phyloP scores from a whole-genome alignment of 2,797 vertebrate genomes.

The Chrosomus eos region DNA sequence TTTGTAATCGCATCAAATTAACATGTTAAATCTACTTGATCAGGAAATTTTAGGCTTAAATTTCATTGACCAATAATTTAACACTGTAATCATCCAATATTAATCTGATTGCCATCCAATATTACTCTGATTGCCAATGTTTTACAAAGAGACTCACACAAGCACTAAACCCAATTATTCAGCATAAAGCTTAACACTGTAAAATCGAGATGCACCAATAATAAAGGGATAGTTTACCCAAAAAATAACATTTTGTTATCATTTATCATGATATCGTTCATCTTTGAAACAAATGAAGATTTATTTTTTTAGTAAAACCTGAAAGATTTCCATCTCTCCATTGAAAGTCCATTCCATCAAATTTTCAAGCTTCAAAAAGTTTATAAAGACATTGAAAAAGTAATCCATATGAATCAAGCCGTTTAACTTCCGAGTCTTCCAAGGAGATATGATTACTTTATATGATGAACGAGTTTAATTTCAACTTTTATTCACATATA shows the following conservation, averaged over 20 bases:
- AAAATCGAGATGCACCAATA: background rate
- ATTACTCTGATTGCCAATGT: too few relatives aligned
- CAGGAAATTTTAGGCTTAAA: background rate
- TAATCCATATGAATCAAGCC: background rate
- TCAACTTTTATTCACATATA: background rate
- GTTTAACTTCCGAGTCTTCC: background rate
- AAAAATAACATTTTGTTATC: background rate
- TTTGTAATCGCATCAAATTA: too few relatives aligned
- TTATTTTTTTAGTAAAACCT: background rate
- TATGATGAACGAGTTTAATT: background rate
- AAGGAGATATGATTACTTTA: background rate
- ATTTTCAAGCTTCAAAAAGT: background rate
- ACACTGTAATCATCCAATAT: background rate
- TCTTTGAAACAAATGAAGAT: background rate
- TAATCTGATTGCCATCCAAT: background rate
- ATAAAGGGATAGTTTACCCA: background rate
- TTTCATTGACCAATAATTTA: background rate
- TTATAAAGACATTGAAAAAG: background rate
- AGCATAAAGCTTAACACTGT: background rate
- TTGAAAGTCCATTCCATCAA: background rate
- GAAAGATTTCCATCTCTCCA: background rate
- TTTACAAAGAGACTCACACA: too few relatives aligned
- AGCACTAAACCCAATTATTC: background rate
- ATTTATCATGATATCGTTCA: background rate
- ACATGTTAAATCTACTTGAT: background rate